Evolutionary conservation across 2,888 invertebrate species (phyloP).

Genomic region (Cephus pygmeus): DNA sequence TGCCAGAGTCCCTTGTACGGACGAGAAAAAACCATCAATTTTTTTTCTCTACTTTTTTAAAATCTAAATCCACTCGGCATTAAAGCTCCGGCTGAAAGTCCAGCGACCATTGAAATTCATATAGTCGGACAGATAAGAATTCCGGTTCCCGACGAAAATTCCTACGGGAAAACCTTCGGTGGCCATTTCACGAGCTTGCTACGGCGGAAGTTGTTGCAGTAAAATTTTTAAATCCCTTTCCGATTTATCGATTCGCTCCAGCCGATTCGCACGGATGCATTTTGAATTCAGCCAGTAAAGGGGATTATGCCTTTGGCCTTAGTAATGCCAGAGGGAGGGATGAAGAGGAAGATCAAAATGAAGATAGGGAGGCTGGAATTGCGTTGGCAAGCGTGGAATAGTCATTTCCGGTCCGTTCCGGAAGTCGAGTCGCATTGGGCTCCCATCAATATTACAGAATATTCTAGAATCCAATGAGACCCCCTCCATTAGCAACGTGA

Average conservation of each 20-base stretch:
- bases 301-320: slow-evolving; percentile 5
- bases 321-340: not conserved
- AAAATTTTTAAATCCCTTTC: not conserved
- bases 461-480: slow-evolving; percentile 35
- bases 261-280: not conserved
- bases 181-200: not conserved
- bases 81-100: not conserved
- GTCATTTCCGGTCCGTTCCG: slow-evolving; percentile 55
- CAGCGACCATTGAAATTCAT: not conserved
- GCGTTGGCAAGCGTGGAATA: slow-evolving; percentile 49
- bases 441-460: slow-evolving; percentile 24
- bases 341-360: slow-evolving; percentile 10
- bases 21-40: not conserved
- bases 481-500: not conserved
- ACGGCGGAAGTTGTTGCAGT: not conserved
- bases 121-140: not conserved
- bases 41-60: not conserved
- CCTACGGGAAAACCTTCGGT: not conserved
- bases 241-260: not conserved
- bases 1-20: not conserved
- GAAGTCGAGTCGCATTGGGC: slow-evolving; percentile 51
- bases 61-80: not conserved
- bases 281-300: not conserved
- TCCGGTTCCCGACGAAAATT: not conserved
- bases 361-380: slow-evolving; percentile 29